Evolutionary conservation across 2,797 vertebrate genomes (phyloP).

Genomic region (Gorsachius magnificus): DNA sequence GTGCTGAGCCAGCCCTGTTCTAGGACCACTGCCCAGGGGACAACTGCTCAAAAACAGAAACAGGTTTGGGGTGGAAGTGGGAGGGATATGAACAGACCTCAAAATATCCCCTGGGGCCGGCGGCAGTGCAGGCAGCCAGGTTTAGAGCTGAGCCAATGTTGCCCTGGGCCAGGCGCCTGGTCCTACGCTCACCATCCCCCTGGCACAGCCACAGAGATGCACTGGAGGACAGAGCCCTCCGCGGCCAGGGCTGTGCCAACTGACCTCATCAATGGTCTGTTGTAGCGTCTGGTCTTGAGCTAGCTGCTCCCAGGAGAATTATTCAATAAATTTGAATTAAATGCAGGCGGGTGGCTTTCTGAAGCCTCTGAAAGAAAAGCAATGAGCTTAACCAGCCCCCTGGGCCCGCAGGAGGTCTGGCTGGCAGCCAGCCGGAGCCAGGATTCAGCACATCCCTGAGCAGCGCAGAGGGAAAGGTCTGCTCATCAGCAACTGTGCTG

Average conservation of each 20-base stretch:
- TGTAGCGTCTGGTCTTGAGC: not conserved
- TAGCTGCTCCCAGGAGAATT: conserved; percentile 30
- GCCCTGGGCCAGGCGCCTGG: not conserved
- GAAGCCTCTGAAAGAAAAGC: conserved; percentile 47
- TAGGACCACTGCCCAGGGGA: not conserved
- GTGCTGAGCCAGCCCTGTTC: not conserved
- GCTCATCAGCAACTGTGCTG: fast-evolving
- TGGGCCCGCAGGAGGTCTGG: conserved; percentile 22
- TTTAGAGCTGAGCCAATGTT: not conserved
- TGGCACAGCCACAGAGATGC: fast-evolving
- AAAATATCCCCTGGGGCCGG: not conserved
- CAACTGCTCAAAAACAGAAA: not conserved
- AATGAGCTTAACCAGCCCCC: conserved; percentile 57
- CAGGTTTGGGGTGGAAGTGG: not conserved
- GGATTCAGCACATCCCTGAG: not conserved
- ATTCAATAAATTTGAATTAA: conserved; percentile 64
- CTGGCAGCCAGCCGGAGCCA: not conserved
- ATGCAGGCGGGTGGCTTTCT: not conserved
- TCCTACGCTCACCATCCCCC: not conserved
- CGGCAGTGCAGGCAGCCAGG: not conserved
- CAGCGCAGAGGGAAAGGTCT: not conserved
- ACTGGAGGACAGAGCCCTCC: not conserved
- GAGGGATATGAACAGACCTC: not conserved
- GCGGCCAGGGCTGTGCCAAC: fast-evolving
- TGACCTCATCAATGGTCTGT: not conserved